phyloP scores from a whole-genome alignment of 2,797 vertebrate genomes.

The Sebastes nivosus region DNA sequence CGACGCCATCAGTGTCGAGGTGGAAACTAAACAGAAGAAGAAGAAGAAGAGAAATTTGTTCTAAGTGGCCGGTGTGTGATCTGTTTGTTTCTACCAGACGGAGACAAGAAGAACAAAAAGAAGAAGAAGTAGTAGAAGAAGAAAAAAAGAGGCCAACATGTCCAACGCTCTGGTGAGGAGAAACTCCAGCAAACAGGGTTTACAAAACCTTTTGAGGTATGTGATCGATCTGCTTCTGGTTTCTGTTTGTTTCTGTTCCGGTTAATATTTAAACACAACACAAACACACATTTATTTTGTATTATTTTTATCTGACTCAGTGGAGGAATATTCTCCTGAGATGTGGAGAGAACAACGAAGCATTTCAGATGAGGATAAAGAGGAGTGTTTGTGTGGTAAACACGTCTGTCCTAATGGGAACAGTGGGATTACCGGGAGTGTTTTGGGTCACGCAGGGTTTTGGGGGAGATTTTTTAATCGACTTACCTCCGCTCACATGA shows the following conservation, averaged over 20 bases:
- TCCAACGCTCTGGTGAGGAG: slow-evolving; percentile 85
- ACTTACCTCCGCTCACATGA: slow-evolving; percentile 8
- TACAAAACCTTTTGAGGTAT: slow-evolving; percentile 90
- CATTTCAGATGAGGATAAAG: not conserved
- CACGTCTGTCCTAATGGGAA: slow-evolving; percentile 25
- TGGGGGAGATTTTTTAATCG: slow-evolving; percentile 10
- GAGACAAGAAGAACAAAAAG: slow-evolving; percentile 15
- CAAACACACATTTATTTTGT: not conserved
- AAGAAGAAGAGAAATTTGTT: not conserved
- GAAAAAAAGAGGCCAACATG: slow-evolving; percentile 70
- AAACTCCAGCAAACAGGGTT: slow-evolving; percentile 87
- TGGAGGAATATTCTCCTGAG: not conserved
- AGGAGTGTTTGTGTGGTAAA: not conserved
- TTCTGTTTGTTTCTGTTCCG: slow-evolving; percentile 31
- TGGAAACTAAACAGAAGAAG: not conserved
- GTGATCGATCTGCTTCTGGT: slow-evolving; percentile 44
- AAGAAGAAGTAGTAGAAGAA: not conserved
- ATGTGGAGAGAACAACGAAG: not conserved
- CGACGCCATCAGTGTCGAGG: slow-evolving; percentile 4
- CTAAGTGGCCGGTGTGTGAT: slow-evolving; percentile 5
- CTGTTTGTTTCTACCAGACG: slow-evolving; percentile 10
- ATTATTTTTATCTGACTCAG: not conserved
- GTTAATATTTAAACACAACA: slow-evolving; percentile 40
- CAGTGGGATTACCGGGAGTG: slow-evolving; percentile 58
- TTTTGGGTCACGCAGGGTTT: slow-evolving; percentile 63